Evolutionary conservation across 2,113 vertebrate genomes (phyloP).

Genomic region (Labeo catla): DNA sequence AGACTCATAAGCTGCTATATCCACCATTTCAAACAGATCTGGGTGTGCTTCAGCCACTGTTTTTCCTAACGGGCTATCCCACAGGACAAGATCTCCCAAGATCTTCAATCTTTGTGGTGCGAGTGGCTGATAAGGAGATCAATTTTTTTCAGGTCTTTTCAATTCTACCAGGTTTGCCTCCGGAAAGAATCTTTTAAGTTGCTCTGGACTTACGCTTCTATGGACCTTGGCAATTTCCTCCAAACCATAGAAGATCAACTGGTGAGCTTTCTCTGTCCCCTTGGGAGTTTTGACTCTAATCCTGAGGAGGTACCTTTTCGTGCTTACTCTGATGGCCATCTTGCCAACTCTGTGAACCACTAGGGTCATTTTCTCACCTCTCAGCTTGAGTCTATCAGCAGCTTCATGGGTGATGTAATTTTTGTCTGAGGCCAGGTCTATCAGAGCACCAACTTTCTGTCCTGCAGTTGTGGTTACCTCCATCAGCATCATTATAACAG

Average conservation of each 20-base stretch:
- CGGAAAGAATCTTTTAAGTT: conserved; percentile 37
- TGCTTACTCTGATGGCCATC: background rate
- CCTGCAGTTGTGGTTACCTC: background rate
- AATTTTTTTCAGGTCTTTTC: background rate
- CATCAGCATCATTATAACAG: conserved; percentile 10
- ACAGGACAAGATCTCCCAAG: conserved; percentile 50
- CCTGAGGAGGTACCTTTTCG: background rate
- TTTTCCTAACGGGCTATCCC: conserved; percentile 47
- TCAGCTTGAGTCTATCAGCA: background rate
- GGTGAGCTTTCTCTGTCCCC: background rate
- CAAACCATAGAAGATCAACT: conserved; percentile 42
- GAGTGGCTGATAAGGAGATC: conserved; percentile 36
- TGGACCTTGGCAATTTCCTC: conserved; percentile 48
- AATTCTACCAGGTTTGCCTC: conserved; percentile 2
- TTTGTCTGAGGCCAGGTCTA: background rate
- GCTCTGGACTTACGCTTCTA: background rate
- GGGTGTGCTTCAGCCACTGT: conserved; percentile 45
- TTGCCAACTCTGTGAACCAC: background rate
- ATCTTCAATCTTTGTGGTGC: conserved; percentile 35
- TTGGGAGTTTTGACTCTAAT: background rate
- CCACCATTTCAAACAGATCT: conserved; percentile 29
- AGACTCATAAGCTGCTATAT: conserved; percentile 18
- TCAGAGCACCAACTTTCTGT: background rate
- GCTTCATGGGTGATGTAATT: background rate
- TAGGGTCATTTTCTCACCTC: background rate